phyloP scores from a whole-genome alignment of 2,797 vertebrate species.

The Columba guinea region DNA sequence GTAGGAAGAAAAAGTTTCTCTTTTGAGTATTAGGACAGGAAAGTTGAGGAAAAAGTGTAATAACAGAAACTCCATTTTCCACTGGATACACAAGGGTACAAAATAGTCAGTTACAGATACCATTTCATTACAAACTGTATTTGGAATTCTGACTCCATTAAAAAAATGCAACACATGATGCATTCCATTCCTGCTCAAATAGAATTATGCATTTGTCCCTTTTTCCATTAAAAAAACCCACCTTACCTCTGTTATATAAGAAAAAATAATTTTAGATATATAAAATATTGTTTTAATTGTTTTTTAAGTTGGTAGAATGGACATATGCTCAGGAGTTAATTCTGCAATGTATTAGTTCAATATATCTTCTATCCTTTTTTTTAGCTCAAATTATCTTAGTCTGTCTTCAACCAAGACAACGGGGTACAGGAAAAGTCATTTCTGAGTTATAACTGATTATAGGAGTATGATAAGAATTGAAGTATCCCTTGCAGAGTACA shows the following conservation, averaged over 20 bases:
- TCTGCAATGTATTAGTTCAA: not conserved
- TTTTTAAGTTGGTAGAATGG: not conserved
- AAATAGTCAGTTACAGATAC: not conserved
- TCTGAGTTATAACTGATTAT: not conserved
- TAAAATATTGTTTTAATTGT: not conserved
- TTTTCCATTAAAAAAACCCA: not conserved
- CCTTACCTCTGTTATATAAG: not conserved
- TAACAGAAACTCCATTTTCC: conserved; percentile 14
- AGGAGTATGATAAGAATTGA: not conserved
- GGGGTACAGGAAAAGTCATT: not conserved
- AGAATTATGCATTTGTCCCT: not conserved
- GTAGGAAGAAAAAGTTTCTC: not conserved
- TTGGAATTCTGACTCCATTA: conserved; percentile 2
- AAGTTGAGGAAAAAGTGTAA: not conserved
- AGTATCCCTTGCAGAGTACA: not conserved
- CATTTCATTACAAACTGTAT: not conserved
- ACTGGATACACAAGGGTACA: not conserved
- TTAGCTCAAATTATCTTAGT: not conserved
- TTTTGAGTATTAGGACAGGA: not conserved
- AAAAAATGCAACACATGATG: not conserved
- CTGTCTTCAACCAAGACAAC: not conserved
- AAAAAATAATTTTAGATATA: not conserved
- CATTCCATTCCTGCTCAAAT: not conserved
- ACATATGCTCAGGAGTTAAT: not conserved
- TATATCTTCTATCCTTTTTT: not conserved